Evolutionary conservation across 2,888 invertebrate species (phyloP).

Genomic region (Pheosia tremula): DNA sequence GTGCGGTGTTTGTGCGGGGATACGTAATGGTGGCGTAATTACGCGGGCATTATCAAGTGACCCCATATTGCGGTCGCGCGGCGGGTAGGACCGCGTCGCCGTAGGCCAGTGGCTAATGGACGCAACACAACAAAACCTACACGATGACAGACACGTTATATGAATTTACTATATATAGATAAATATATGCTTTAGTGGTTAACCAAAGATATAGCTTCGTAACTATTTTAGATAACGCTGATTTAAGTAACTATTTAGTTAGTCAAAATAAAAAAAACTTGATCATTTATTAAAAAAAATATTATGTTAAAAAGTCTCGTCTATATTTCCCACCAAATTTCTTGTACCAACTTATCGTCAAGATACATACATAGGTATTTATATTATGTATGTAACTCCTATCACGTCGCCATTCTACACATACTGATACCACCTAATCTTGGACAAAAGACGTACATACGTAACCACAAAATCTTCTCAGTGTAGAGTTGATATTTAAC

Average conservation of each 20-base stretch:
- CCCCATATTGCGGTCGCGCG: conserved; percentile 76
- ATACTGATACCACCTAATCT: background rate
- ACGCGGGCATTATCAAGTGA: conserved; percentile 79
- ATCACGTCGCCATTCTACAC: too few relatives aligned
- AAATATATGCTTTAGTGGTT: too few relatives aligned
- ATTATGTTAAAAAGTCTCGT: too few relatives aligned
- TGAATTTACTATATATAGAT: background rate
- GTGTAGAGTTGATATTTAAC: conserved; percentile 12
- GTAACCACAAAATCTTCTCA: background rate
- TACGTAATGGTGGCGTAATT: conserved; percentile 75
- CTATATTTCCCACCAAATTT: too few relatives aligned
- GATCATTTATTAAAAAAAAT: too few relatives aligned
- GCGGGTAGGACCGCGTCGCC: conserved; percentile 48
- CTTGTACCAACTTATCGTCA: too few relatives aligned
- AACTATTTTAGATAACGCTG: too few relatives aligned
- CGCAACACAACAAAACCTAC: conserved; percentile 49
- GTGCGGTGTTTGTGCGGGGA: conserved; percentile 63
- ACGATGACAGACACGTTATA: conserved; percentile 11
- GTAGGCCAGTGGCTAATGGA: conserved; percentile 52
- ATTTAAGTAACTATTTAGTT: too few relatives aligned
- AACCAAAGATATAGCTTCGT: too few relatives aligned
- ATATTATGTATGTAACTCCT: too few relatives aligned
- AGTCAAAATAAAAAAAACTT: too few relatives aligned
- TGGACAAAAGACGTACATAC: background rate
- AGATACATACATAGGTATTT: too few relatives aligned